Evolutionary conservation across 64 coral and sea anemone genomes (phyloP), one percentile per base, ranked within the genome.

Genomic region (Pocillopora verrucosa): DNA sequence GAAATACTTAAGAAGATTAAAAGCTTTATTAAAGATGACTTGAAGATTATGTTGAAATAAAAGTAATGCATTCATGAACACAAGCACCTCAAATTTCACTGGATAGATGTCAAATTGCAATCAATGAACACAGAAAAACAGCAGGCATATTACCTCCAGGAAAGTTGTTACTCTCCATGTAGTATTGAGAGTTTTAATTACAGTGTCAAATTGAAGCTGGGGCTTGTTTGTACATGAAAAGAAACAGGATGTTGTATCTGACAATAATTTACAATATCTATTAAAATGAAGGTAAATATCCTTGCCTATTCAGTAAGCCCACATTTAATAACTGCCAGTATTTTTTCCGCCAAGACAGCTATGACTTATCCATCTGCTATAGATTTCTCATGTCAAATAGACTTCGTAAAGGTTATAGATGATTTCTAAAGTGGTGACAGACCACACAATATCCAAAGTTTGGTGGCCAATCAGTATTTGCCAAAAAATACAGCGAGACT

Each of bases 1-100:
- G 63, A 85, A 85, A 85, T 57, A 26, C 57, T 19, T 85, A 85
- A 85, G 82, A 70, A 85, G 82, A 85, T 85, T 85, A 85, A 83
- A 85, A 65, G 82, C 82, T 85, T 65, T 72, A 83, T 85, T 85
- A 57, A 45, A 38, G 41, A 17, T 16, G 35, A 36, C 37, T 36
- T 65, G 72, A 72, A 19, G 82, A 85, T 72, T 72, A 72, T 56
- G 64, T 85, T 72, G 82, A 70, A 62, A 70, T 67, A 67, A 84
- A 84, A 20, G 36, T 72, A 85, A 72, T 56, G 69, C 69, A 85
- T 85, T 36, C 20, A 72, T 20, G 65, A 70, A 85, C 70, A 65
- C 22, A 57, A 24, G 77, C 45, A 72, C 56, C 82, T 85, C 63
- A 30, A 72, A 85, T 85, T 57, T 85, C 82, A 56, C 65, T 72